A percentile compares a stretch with the other conserved stretches of the same genome.
These are phyloP conservation scores for Vombatus ursinus DNA, from an alignment of 2,113 vertebrate genomes.

Conservation along the genomic window DNA sequence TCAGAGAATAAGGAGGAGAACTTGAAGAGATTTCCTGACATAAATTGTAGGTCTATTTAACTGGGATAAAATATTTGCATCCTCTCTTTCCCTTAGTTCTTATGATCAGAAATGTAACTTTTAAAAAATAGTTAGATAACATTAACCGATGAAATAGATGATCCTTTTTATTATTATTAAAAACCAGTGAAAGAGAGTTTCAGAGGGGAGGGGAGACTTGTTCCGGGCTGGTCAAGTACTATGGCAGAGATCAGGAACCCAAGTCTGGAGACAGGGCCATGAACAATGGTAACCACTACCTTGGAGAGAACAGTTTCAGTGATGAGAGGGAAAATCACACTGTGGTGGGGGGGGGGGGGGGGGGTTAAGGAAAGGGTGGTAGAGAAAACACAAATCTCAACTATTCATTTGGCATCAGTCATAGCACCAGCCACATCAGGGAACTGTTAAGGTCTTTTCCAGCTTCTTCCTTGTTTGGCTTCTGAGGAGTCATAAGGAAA, in stretches of 20 bases:
- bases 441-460: background rate
- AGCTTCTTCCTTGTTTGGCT: background rate
- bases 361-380: background rate
- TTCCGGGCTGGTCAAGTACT: too few relatives aligned
- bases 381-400: background rate
- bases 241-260: too few relatives aligned
- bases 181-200: background rate
- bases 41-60: background rate
- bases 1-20: background rate
- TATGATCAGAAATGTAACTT: background rate
- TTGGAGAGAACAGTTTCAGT: too few relatives aligned
- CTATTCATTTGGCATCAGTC: background rate
- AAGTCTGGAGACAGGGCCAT: too few relatives aligned
- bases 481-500: background rate
- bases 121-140: background rate
- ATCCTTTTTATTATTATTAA: background rate
- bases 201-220: background rate
- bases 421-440: background rate
- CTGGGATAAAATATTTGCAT: background rate
- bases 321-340: too few relatives aligned
- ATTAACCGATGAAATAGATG: background rate
- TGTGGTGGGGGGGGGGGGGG: too few relatives aligned
- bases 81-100: background rate
- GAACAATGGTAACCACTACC: too few relatives aligned
- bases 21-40: background rate